Evolutionary conservation across 2,113 vertebrate species (phyloP), one percentile per base, ranked within the genome.

Genomic region (Phalacrocorax carbo): DNA sequence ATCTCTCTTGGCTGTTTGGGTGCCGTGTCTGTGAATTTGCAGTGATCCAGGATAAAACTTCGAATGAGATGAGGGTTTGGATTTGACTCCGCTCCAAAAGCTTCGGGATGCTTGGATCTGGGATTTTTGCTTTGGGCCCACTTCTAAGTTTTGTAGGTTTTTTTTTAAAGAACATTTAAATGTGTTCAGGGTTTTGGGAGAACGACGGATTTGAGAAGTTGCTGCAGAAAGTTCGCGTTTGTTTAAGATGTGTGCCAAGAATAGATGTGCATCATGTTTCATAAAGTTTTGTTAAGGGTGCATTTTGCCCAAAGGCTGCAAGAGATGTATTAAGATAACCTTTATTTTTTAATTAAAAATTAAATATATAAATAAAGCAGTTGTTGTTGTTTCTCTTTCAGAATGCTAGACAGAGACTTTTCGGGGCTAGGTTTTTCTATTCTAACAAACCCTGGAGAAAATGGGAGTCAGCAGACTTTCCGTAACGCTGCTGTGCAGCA

Each of bases 301-400:
- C 90, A 86, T 97, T 97, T 96, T 90, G 95, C 96, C 90, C 92
- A 88, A 97, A 96, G 97, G 96, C 96, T 98, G 97, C 96, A 95
- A 97, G 88, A 98, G 97, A 97, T 97, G 96, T 98, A 97, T 98
- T 97, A 97, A 98, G 97, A 98, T 98, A 97, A 98, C 97, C 65
- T 98, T 98, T 98, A 98, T 98, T 98, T 98, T 98, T 98, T 98
- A 98, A 98, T 98, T 98, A 98, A 98, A 97, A 98, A 94, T 95
- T 90, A 98, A 98, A 98, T 97, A 90, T 97, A 96, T 96, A 78
- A 94, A 97, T 97, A 91, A 95, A 95, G 4, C 62, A 8, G 22
- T 55, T 40, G 62, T 75, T 86, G 82, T 79, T 86, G 36, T 72
- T 57, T 91, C 80, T 96, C 64, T 96, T 97, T 76, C n/a, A 73